Base-by-base conservation (phyloP, 2,888 invertebrate species). In the Papilio elwesi region DNA sequence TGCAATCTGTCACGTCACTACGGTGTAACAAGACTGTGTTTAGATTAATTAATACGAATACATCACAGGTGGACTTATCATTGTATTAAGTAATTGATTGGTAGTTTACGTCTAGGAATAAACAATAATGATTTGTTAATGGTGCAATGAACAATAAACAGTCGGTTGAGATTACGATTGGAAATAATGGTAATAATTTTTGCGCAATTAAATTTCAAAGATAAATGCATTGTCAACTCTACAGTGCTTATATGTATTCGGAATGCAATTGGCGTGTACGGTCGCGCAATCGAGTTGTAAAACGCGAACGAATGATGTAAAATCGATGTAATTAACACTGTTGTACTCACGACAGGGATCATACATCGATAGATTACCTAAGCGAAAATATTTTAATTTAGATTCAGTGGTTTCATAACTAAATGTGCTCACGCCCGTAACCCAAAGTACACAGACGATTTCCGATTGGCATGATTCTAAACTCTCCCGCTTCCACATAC, bases 161-260 rank as follows among this genome's bases (percentile, higher is more conserved):
- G 36, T 57, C 12, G 26, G 6, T 10, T 57, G 13, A 12, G 16
- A 65, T n/a, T 1, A 26, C 26, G 49, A 49, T 15, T 16, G n/a
- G 51, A 51, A 36, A 26, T 65, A 51, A 9, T n/a, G 65, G 38
- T 62, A 53, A 62, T 62, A 51, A 69, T 59, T 69, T 69, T 26
- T 26, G 26, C 62, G 36, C 43, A 59, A 15, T 49, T n/a, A 26
- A 26, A 62, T 48, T 49, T 47, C 47, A 2, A 13, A 62, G n/a
- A 26, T 26, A 36, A 51, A 62, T 62, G 38, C 49, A 69, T 51
- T 15, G 38, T 48, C 26, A 26, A 26, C 26, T 26, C 26, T 2
- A 26, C n/a, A n/a, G n/a, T n/a, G 26, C 26, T 49, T 65, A 36
- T 51, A 36, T 51, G 36, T 36, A 65, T 38, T 51, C 36, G 64